These are phyloP conservation scores for Coendou prehensilis DNA, from an alignment of 2,797 vertebrate genomes.

Conservation along the genomic window DNA sequence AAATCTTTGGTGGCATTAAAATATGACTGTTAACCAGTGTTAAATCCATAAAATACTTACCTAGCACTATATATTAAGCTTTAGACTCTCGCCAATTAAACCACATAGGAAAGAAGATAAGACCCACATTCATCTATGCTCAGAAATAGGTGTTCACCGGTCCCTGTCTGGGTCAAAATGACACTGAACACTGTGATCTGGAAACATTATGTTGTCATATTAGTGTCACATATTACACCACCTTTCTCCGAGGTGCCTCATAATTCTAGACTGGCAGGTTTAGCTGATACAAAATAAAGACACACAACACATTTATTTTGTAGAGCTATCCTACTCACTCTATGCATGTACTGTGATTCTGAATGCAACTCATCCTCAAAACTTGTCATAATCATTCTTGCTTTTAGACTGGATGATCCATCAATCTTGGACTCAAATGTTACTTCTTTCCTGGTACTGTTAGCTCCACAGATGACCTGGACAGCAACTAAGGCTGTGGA, in stretches of 20 bases:
- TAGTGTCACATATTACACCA: not conserved
- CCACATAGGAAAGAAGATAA: not conserved
- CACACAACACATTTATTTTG: not conserved
- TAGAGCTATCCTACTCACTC: slow-evolving; percentile 81
- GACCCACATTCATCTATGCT: not conserved
- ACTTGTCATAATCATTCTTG: slow-evolving; percentile 93
- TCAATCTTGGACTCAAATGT: not conserved
- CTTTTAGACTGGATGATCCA: not conserved
- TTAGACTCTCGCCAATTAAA: not conserved
- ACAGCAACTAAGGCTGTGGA: not conserved
- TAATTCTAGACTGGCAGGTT: not conserved
- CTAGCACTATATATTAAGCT: not conserved
- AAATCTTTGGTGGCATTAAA: not conserved
- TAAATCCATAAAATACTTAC: not conserved
- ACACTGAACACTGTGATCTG: not conserved
- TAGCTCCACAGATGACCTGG: not conserved
- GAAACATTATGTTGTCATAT: not conserved
- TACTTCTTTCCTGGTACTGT: slow-evolving; percentile 79
- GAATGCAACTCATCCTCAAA: slow-evolving; percentile 94
- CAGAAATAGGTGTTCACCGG: not conserved
- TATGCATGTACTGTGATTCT: slow-evolving; percentile 92
- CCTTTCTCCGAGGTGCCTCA: not conserved
- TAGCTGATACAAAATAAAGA: not conserved
- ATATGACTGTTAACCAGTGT: not conserved
- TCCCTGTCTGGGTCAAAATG: not conserved